phyloP scores from a whole-genome alignment of 2,113 vertebrate genomes.

The Raphicerus campestris region DNA sequence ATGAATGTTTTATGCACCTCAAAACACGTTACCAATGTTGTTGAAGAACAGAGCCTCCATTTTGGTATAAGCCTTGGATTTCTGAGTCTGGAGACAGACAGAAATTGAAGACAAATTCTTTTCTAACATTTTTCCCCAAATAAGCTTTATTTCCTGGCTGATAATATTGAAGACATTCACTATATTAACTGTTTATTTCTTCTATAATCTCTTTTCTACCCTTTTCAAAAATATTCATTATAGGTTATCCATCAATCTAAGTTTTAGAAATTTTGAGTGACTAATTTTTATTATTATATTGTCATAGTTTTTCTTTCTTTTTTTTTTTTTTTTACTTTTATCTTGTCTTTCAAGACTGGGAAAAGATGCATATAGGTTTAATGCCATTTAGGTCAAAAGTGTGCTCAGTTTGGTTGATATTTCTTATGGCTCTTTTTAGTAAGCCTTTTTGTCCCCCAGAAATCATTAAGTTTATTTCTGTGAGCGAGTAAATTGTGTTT shows the following conservation, averaged over 20 bases:
- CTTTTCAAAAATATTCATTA: not conserved
- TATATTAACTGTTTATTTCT: not conserved
- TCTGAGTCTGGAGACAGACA: not conserved
- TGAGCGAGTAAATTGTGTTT: conserved; percentile 69
- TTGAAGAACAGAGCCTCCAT: not conserved
- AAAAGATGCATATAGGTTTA: not conserved
- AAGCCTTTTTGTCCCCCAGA: not conserved
- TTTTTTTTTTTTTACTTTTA: not conserved
- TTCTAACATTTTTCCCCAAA: not conserved
- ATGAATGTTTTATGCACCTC: not conserved
- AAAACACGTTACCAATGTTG: not conserved
- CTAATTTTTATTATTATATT: not conserved
- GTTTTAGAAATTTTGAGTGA: not conserved
- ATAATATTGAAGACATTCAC: not conserved
- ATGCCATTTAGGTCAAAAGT: conserved; percentile 15
- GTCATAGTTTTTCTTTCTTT: not conserved
- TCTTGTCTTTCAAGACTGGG: not conserved
- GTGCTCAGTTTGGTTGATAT: conserved; percentile 34
- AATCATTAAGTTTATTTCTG: conserved; percentile 68
- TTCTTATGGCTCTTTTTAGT: conserved; percentile 56
- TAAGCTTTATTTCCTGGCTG: not conserved
- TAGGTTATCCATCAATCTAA: not conserved
- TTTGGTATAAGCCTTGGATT: not conserved
- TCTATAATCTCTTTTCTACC: not conserved
- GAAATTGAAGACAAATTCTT: not conserved